Conservation (phyloP, 37 sponge, comb jelly and placozoan species). For the Diacarnus erythraeanus region DNA sequence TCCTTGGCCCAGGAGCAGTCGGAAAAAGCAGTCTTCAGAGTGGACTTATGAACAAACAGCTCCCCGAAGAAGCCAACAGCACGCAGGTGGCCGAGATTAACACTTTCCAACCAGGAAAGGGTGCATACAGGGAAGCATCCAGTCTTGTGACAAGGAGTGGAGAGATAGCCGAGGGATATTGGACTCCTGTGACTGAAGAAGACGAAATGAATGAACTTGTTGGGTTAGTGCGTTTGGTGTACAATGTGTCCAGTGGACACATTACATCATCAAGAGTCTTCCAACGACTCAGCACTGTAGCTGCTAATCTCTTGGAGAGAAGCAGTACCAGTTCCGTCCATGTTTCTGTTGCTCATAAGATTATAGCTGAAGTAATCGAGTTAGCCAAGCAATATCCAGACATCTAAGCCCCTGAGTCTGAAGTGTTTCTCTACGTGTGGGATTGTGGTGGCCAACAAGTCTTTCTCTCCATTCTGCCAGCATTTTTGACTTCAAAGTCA, state of each 20-base stretch:
- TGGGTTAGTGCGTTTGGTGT: slow-evolving; percentile 11
- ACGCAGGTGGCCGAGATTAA: slow-evolving; percentile 23
- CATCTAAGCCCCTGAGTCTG: background rate
- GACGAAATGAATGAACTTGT: slow-evolving; percentile 29
- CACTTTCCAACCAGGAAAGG: background rate
- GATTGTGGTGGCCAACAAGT: slow-evolving; percentile 69
- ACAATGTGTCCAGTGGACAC: background rate
- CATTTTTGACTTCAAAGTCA: slow-evolving; percentile 48
- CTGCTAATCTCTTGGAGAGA: background rate
- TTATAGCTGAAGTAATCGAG: background rate
- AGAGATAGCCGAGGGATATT: background rate
- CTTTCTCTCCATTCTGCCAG: slow-evolving; percentile 48
- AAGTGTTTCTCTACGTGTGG: slow-evolving; percentile 43
- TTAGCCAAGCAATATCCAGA: background rate
- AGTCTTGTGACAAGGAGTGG: background rate
- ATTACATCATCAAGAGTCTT: background rate
- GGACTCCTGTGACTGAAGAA: slow-evolving; percentile 15
- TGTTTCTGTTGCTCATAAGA: background rate
- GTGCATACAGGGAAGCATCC: background rate
- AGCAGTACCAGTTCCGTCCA: background rate
- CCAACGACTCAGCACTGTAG: background rate
- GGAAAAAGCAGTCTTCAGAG: slow-evolving; percentile 39
- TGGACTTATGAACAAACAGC: slow-evolving; percentile 17
- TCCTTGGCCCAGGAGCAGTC: slow-evolving; percentile 36
- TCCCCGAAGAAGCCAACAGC: slow-evolving; percentile 4